Base-by-base conservation (phyloP, 2,113 vertebrate genomes). In the Antigone vipio region DNA sequence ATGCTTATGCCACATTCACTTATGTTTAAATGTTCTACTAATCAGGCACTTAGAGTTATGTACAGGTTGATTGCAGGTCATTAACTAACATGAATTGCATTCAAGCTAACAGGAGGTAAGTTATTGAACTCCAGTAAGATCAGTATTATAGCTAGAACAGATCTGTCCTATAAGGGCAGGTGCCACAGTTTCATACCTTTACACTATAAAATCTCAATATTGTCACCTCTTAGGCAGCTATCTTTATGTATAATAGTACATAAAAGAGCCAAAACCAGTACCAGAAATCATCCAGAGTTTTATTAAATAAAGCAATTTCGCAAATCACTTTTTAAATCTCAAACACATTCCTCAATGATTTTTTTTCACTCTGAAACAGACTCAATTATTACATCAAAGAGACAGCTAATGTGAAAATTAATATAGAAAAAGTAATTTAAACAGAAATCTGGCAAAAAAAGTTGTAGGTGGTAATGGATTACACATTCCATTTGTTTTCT, bases 371-470 rank as follows among this genome's bases (percentile, higher is more conserved):
- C 49, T 42, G 38, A 89, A 75, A 13, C 53, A 63, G 86, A 78
- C 20, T 88, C 53, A 79, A 82, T 85, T 89, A 91, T 27, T 86
- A 82, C 35, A 86, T 93, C 88, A 97, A 85, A 91, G 52, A 91
- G 27, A 85, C 44, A 35, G 38, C 29, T 55, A 92, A 92, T 32
- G 38, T 59, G 34, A 96, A 92, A 96, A 94, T 74, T 67, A 90
- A 79, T 71, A 88, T 1, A 44, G 38, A 77, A 96, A 80, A 93
- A 22, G 18, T 90, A 77, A 90, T 88, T 83, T 71, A 63, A 88
- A 79, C 14, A 63, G 27, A 55, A 80, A 85, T 86, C 5, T 13
- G 6, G 32, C 5, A 23, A 55, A 62, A 66, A 30, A 44, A 49
- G 7, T 8, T 67, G 18, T 29, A 77, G 32, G 80, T 85, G 32